A percentile compares a stretch with the other conserved stretches of the same genome.
These are phyloP conservation scores for Rhegmatorhina hoffmannsi DNA, from an alignment of 2,113 vertebrate species.

Conservation along the genomic window DNA sequence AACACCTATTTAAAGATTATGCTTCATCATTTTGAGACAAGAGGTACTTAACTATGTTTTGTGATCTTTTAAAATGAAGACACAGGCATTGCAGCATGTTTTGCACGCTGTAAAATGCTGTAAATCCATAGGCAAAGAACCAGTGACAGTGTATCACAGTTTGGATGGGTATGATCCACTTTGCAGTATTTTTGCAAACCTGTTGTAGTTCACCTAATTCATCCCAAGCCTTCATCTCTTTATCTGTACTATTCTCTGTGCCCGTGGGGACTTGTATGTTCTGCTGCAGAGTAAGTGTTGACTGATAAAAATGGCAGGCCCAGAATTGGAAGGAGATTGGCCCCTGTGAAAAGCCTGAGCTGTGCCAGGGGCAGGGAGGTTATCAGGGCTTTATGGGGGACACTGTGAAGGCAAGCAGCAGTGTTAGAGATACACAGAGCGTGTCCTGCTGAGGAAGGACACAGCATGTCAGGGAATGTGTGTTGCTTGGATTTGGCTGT, in stretches of 20 bases:
- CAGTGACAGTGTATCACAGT: not conserved
- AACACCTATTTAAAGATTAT: not conserved
- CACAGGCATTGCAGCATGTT: not conserved
- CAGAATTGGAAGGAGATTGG: not conserved
- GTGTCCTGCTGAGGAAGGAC: not conserved
- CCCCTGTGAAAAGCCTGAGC: not conserved
- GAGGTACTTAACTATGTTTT: not conserved
- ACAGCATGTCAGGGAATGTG: not conserved
- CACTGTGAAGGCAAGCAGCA: not conserved
- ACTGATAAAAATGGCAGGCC: not conserved
- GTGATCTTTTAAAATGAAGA: not conserved
- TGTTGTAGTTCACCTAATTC: not conserved
- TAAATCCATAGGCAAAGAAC: not conserved
- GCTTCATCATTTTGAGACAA: not conserved
- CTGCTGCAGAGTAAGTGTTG: not conserved
- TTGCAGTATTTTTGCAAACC: not conserved
- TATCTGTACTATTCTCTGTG: not conserved
- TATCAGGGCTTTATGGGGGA: not conserved
- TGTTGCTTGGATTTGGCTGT: not conserved
- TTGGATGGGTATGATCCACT: not conserved
- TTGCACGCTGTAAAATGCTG: not conserved
- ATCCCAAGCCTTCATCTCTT: not conserved
- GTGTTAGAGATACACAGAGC: not conserved
- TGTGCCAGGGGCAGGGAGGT: not conserved
- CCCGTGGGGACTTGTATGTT: not conserved